These are phyloP conservation scores for Drosophila meridionalis DNA, from an alignment of 2,888 invertebrate genomes.

Conservation along the genomic window DNA sequence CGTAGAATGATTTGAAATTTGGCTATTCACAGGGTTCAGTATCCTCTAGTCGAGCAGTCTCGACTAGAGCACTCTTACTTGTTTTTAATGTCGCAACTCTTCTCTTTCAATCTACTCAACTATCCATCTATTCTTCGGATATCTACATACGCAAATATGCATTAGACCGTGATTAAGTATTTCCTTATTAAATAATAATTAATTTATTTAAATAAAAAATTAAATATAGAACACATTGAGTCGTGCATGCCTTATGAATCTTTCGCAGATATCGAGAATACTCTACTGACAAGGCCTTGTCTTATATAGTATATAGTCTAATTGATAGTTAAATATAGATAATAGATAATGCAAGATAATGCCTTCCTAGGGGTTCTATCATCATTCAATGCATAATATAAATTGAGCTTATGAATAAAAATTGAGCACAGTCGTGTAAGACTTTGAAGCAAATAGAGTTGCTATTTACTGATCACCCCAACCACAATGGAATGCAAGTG, in stretches of 20 bases:
- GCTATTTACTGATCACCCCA: background rate
- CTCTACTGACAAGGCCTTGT: background rate
- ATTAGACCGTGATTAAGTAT: no score
- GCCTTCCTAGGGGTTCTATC: no score
- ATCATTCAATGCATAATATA: background rate
- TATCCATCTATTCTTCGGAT: no score
- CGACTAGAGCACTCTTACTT: no score
- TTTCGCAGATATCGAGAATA: background rate
- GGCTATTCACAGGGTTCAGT: no score
- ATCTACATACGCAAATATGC: no score
- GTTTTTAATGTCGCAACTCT: background rate
- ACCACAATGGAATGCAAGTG: constrained; percentile 12
- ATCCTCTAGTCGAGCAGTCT: no score
- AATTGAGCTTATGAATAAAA: background rate
- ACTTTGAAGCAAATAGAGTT: constrained; percentile 1
- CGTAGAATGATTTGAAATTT: no score
- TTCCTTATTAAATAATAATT: no score
- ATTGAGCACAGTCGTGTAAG: constrained; percentile 13
- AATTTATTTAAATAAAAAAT: no score
- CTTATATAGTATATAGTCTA: background rate
- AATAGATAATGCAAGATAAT: background rate
- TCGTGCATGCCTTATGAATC: background rate
- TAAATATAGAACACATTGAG: no score
- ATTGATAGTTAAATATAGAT: background rate
- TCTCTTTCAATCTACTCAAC: background rate